phyloP scores from a whole-genome alignment of 1,140 invertebrate genomes.

The Zaprionus tsacasi region DNA sequence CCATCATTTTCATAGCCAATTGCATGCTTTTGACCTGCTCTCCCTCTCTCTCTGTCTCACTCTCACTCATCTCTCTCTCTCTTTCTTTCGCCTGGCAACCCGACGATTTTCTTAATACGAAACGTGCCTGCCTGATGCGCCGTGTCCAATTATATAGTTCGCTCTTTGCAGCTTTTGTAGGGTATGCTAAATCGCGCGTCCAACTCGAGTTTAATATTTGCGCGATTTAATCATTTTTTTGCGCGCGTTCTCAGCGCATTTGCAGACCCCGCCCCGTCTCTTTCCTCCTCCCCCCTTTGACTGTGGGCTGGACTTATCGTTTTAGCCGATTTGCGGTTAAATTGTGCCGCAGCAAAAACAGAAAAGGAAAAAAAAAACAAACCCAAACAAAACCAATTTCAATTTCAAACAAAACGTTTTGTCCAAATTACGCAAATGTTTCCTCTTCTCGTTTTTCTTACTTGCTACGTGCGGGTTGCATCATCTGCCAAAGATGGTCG shows the following conservation, averaged over 20 bases:
- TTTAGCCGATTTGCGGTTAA: conserved; percentile 74
- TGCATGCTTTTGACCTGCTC: conserved; percentile 59
- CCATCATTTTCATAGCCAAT: conserved; percentile 72
- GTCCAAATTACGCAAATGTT: conserved; percentile 72
- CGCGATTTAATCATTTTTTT: conserved; percentile 42
- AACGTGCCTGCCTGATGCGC: conserved; percentile 74
- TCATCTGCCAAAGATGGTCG: conserved; percentile 31
- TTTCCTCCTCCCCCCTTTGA: background rate
- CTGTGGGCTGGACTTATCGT: conserved; percentile 53
- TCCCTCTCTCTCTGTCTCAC: conserved; percentile 9
- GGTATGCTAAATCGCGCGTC: conserved; percentile 71
- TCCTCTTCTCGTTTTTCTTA: conserved; percentile 29
- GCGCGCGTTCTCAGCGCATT: conserved; percentile 36
- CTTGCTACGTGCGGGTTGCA: conserved; percentile 53
- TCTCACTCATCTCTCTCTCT: background rate
- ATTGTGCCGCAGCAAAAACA: conserved; percentile 60
- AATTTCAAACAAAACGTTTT: conserved; percentile 81
- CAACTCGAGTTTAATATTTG: conserved; percentile 46
- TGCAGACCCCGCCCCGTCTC: conserved; percentile 25
- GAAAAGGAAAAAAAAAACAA: background rate
- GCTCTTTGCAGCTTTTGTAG: conserved; percentile 71
- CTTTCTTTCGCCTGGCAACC: conserved; percentile 37
- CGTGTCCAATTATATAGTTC: conserved; percentile 78
- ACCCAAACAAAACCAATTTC: conserved; percentile 68
- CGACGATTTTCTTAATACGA: conserved; percentile 76